phyloP scores from a whole-genome alignment of 2,113 vertebrate species.

The Pelodiscus sinensis region DNA sequence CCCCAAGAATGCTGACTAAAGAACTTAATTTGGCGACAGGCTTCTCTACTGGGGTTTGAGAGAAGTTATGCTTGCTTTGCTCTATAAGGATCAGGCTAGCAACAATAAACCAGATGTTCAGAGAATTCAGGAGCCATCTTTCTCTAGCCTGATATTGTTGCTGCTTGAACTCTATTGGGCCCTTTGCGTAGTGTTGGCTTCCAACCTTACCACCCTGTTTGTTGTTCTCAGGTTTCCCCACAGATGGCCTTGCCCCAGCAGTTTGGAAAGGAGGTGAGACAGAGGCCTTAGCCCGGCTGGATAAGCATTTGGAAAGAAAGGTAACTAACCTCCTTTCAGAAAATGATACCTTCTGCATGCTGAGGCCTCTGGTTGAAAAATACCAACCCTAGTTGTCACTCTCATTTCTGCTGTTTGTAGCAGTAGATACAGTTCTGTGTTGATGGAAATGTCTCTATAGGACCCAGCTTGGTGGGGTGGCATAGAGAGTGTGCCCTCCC shows the following conservation, averaged over 20 bases:
- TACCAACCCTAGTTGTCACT: background rate
- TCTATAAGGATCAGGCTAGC: conserved; percentile 12
- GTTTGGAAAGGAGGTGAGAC: conserved; percentile 95
- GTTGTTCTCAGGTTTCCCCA: conserved; percentile 87
- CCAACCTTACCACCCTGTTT: conserved; percentile 16
- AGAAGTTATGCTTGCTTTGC: background rate
- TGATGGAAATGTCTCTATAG: background rate
- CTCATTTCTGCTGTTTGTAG: background rate
- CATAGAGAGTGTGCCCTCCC: background rate
- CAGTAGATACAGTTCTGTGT: accelerated
- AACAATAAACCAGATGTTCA: background rate
- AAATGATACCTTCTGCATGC: accelerated
- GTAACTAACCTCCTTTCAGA: conserved; percentile 63
- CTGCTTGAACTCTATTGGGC: background rate
- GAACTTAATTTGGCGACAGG: background rate
- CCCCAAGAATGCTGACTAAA: conserved; percentile 4
- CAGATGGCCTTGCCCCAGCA: conserved; percentile 81
- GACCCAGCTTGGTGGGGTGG: background rate
- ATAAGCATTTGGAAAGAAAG: conserved; percentile 96
- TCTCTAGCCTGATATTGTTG: background rate
- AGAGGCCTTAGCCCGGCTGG: conserved; percentile 90
- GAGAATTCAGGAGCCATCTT: background rate
- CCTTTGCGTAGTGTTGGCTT: background rate
- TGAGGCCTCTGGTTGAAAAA: background rate
- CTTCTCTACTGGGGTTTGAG: background rate